phyloP scores from a whole-genome alignment of 2,888 invertebrate genomes.

The Sesia apiformis region DNA sequence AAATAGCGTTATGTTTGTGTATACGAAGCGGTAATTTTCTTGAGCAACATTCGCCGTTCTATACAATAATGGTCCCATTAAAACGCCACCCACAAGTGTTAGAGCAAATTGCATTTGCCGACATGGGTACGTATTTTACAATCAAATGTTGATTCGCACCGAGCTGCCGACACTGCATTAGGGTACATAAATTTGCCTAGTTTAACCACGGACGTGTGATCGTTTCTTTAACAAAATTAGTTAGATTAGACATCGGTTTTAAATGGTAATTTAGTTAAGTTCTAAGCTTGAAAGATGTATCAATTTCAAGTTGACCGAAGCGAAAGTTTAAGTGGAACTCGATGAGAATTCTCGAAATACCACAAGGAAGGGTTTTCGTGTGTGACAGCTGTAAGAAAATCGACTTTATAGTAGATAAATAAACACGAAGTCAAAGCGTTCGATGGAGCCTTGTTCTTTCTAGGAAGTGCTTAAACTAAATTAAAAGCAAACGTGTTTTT shows the following conservation, averaged over 20 bases:
- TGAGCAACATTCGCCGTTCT: conserved; percentile 56
- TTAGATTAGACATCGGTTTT: conserved; percentile 25
- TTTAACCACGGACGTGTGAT: conserved; percentile 52
- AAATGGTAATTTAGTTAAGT: conserved; percentile 43
- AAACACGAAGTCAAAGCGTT: conserved; percentile 44
- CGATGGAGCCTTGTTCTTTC: conserved; percentile 40
- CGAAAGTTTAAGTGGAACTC: neutral
- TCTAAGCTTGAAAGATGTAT: neutral
- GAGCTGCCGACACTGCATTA: conserved; percentile 58
- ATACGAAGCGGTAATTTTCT: conserved; percentile 52
- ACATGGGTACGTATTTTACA: conserved; percentile 62
- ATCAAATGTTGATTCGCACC: conserved; percentile 67
- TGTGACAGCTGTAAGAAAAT: conserved; percentile 46
- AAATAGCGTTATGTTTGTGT: conserved; percentile 40
- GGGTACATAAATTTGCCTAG: conserved; percentile 62
- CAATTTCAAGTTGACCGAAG: neutral
- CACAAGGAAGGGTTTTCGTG: conserved; percentile 39
- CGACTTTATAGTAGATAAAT: conserved; percentile 48
- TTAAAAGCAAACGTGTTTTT: conserved; percentile 44
- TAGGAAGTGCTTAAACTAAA: conserved; percentile 51
- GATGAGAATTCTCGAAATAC: neutral
- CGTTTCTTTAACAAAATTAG: conserved; percentile 4
- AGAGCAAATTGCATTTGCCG: conserved; percentile 64
- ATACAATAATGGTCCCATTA: conserved; percentile 61
- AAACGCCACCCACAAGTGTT: conserved; percentile 68